Percentiles rank a stretch among this genome's conserved stretches.
Conservation (phyloP, 2,888 invertebrate species). For the Palloptera scutellata region DNA sequence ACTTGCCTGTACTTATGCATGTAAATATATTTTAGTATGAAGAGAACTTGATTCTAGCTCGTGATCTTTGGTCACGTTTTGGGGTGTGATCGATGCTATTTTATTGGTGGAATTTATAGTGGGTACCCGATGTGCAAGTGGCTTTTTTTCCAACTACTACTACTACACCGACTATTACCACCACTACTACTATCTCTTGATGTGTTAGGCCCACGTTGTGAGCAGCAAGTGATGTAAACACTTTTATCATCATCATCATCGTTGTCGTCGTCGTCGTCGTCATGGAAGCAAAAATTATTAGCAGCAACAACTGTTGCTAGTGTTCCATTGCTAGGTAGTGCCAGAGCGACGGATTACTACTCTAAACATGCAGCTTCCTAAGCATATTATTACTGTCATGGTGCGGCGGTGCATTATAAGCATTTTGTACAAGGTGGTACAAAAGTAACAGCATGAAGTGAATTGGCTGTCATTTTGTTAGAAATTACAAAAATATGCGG, state of each 20-base stretch:
- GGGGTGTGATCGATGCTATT: constrained; percentile 60
- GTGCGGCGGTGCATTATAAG: background rate
- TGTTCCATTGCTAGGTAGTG: background rate
- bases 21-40: constrained; percentile 3
- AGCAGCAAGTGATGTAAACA: constrained; percentile 33
- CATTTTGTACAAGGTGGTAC: too few species aligned
- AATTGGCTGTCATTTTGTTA: too few species aligned
- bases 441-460: too few species aligned
- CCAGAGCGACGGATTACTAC: too few species aligned
- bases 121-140: constrained; percentile 18
- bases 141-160: background rate
- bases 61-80: constrained; percentile 59
- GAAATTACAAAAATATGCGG: too few species aligned
- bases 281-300: background rate
- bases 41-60: constrained; percentile 46
- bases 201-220: background rate
- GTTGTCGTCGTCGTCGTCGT: background rate
- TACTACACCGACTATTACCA: background rate
- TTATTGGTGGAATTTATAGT: constrained; percentile 58
- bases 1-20: background rate
- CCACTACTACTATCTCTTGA: background rate
- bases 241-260: constrained; percentile 29
- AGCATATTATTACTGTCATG: constrained; percentile 7
- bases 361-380: background rate
- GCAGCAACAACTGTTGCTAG: too few species aligned